Evolutionary conservation across 2,888 invertebrate species (phyloP).

Genomic region (Drosophila kanekoi): DNA sequence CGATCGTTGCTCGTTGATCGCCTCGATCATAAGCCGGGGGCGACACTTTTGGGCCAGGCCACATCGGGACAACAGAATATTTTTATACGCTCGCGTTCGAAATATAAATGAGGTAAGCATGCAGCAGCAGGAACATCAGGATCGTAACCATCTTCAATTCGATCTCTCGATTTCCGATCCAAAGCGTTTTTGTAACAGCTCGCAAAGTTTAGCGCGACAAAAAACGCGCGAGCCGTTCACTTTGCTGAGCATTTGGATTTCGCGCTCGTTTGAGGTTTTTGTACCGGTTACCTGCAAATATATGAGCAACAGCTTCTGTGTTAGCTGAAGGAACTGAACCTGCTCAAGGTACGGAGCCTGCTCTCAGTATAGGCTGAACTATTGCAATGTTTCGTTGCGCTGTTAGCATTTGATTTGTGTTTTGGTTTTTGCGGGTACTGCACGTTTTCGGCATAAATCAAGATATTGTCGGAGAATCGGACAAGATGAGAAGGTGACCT

Average conservation of each 20-base stretch:
- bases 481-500: conserved; percentile 44
- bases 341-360: conserved; percentile 32
- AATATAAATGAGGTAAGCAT: conserved; percentile 84
- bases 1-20: conserved; percentile 60
- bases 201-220: conserved; percentile 44
- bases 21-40: conserved; percentile 64
- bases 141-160: conserved; percentile 47
- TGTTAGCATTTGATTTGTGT: conserved; percentile 82
- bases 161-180: conserved; percentile 38
- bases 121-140: conserved; percentile 31
- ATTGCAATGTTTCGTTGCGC: conserved; percentile 81
- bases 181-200: conserved; percentile 63
- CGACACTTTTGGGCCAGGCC: conserved; percentile 81
- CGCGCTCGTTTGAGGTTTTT: conserved; percentile 67
- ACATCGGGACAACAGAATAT: conserved; percentile 84
- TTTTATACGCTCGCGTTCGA: conserved; percentile 86
- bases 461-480: conserved; percentile 68
- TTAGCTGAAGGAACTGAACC: conserved; percentile 31
- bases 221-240: conserved; percentile 62
- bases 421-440: conserved; percentile 59
- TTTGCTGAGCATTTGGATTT: conserved; percentile 74
- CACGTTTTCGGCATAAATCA: conserved; percentile 82
- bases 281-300: conserved; percentile 17
- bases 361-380: conserved; percentile 41
- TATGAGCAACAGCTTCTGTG: conserved; percentile 16